Evolutionary conservation across 2,797 vertebrate genomes (phyloP), one percentile per base, ranked within the genome.

Genomic region (Poeciliopsis turneri): DNA sequence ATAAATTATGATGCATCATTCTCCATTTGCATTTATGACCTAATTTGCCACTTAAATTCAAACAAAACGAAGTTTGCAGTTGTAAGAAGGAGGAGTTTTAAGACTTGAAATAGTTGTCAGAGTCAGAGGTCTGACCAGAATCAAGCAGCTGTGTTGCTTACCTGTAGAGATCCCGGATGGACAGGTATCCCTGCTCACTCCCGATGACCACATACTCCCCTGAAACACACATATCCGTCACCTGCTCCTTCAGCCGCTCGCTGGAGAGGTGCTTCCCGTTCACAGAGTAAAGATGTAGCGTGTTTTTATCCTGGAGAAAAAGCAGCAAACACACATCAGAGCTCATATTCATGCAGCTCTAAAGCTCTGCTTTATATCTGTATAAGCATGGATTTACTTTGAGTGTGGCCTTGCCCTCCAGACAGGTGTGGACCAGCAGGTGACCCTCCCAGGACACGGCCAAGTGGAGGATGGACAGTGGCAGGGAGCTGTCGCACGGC

Each of bases 381-480:
- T 1, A 66, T 15, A 11, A 5, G 15, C 1, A 9, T 18, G 28
- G 18, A 16, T 28, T 16, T 61, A 83, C 98, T 97, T 99, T 99
- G 13, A 98, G 94, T 5, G 96, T 96, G 18, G 97, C 95, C 86
- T 98, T 98, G 91, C 96, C 97, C 93, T 98, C 98, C 73, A 96
- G 85, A 69, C 97, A 98, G 86, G 97, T 98, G 89, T 98, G 97
- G 57, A 98, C 93, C 59, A 99, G 95, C 83, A 98, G 93, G 89
- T 98, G 97, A 75, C 98, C 98, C 94, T 99, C 98, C 96, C 95
- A 98, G 78, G 98, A 99, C 82, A 99, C 84, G 39, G 97, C 96
- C 91, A 99, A 92, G 84, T 96, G 97, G 41, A 96, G 97, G 94
- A 99, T 93, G 46, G 96, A 96, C 69, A 97, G 91, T 4, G 96